These are phyloP conservation scores for Aphelenchoides bicaudatus DNA, from an alignment of 2,888 invertebrate species.

Conservation along the genomic window DNA sequence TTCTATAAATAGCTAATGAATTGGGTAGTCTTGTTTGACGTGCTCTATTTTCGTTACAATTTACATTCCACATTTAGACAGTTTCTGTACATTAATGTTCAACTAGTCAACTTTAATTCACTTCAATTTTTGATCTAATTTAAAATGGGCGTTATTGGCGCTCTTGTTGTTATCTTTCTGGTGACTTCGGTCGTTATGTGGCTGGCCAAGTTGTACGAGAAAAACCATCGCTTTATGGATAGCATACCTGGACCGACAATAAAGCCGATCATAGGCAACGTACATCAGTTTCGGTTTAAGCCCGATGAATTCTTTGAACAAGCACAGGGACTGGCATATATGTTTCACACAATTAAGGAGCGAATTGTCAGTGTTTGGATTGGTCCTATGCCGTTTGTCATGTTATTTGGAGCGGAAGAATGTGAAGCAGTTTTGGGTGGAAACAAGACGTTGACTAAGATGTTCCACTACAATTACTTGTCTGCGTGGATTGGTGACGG, in stretches of 20 bases:
- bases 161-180: conserved; percentile 25
- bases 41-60: too few relatives aligned
- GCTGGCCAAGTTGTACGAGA: conserved; percentile 28
- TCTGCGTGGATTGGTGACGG: conserved; percentile 66
- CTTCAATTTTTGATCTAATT: too few relatives aligned
- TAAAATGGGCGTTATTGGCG: conserved; percentile 36
- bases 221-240: conserved; percentile 37
- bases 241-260: conserved; percentile 53
- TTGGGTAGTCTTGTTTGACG: too few relatives aligned
- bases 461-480: conserved; percentile 63
- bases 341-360: conserved; percentile 45
- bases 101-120: too few relatives aligned
- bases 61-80: too few relatives aligned
- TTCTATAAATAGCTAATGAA: too few relatives aligned
- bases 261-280: conserved; percentile 49
- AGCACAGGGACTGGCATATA: conserved; percentile 55
- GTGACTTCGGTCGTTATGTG: conserved; percentile 27
- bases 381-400: conserved; percentile 51
- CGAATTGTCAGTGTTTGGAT: conserved; percentile 54
- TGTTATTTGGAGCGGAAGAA: conserved; percentile 59
- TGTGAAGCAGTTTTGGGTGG: conserved; percentile 59
- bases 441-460: conserved; percentile 61
- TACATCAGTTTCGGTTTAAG: conserved; percentile 54
- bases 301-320: conserved; percentile 60
- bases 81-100: too few relatives aligned